These are phyloP conservation scores for Mechanitis messenoides DNA, from an alignment of 2,888 invertebrate genomes.

Conservation along the genomic window DNA sequence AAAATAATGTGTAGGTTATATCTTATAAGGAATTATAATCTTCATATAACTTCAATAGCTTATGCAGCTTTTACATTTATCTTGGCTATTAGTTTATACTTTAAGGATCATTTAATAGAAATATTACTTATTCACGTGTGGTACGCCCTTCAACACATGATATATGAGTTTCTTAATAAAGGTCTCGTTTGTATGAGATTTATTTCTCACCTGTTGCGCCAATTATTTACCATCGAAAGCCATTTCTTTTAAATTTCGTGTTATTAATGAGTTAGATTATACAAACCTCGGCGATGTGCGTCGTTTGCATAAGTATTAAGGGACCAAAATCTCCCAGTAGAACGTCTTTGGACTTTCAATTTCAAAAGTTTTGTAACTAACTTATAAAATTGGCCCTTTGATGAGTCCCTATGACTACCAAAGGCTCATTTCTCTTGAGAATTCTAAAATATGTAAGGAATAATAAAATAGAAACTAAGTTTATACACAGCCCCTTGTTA, in stretches of 20 bases:
- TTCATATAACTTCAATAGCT: neutral
- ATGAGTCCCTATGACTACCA: slow-evolving; percentile 14
- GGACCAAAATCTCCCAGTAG: slow-evolving; percentile 15
- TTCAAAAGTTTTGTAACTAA: slow-evolving; percentile 20
- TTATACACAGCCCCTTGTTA: slow-evolving; percentile 23
- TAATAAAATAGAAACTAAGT: slow-evolving; percentile 26
- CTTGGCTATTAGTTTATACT: slow-evolving; percentile 13
- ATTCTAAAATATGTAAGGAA: slow-evolving; percentile 15
- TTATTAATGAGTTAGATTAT: slow-evolving; percentile 38
- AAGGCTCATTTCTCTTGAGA: slow-evolving; percentile 28
- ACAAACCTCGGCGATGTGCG: slow-evolving; percentile 27
- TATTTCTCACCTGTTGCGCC: slow-evolving; percentile 70
- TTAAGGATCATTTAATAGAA: slow-evolving; percentile 20
- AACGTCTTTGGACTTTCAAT: slow-evolving; percentile 22
- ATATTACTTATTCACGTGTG: slow-evolving; percentile 49
- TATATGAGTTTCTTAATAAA: slow-evolving; percentile 68
- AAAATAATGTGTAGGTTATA: too few relatives aligned
- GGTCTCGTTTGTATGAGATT: slow-evolving; percentile 62
- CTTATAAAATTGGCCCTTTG: slow-evolving; percentile 20
- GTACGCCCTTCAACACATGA: slow-evolving; percentile 53
- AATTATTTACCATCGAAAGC: slow-evolving; percentile 70
- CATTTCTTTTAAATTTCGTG: slow-evolving; percentile 44
- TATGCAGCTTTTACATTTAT: neutral
- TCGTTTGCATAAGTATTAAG: slow-evolving; percentile 29
- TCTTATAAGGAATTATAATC: too few relatives aligned